Conservation (phyloP, 2,797 vertebrate species). For the Lepilemur septentrionalis region DNA sequence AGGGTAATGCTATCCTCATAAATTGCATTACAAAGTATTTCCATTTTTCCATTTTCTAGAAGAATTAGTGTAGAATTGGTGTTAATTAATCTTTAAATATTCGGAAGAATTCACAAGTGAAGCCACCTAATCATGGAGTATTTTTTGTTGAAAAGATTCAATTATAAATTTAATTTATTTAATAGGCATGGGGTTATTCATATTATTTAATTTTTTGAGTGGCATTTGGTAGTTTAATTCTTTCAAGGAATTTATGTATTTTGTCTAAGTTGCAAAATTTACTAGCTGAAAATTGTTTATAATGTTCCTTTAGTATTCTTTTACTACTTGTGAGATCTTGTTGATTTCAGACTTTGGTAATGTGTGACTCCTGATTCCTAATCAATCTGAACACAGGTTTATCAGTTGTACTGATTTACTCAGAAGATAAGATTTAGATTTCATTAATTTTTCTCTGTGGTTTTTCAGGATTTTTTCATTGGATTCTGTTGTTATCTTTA, state of each 20-base stretch:
- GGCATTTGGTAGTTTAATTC: not conserved
- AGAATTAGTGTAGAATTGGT: not conserved
- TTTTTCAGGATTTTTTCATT: not conserved
- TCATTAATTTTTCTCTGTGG: not conserved
- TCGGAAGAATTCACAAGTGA: not conserved
- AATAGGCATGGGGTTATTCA: not conserved
- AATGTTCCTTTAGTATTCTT: not conserved
- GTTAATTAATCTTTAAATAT: not conserved
- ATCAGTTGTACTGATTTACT: not conserved
- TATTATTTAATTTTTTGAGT: not conserved
- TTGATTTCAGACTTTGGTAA: not conserved
- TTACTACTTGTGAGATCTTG: not conserved
- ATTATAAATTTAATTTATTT: not conserved
- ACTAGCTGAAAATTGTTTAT: not conserved
- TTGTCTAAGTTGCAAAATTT: not conserved
- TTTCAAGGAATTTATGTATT: not conserved
- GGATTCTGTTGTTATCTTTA: not conserved
- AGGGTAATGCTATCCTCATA: not conserved
- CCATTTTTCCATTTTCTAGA: not conserved
- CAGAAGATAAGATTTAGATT: not conserved
- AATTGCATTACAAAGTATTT: not conserved
- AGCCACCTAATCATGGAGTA: not conserved
- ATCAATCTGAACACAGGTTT: not conserved
- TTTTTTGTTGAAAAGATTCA: not conserved
- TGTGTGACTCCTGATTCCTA: not conserved